Conservation (phyloP, 2,888 invertebrate genomes). For the Pandemis cinnamomeana region DNA sequence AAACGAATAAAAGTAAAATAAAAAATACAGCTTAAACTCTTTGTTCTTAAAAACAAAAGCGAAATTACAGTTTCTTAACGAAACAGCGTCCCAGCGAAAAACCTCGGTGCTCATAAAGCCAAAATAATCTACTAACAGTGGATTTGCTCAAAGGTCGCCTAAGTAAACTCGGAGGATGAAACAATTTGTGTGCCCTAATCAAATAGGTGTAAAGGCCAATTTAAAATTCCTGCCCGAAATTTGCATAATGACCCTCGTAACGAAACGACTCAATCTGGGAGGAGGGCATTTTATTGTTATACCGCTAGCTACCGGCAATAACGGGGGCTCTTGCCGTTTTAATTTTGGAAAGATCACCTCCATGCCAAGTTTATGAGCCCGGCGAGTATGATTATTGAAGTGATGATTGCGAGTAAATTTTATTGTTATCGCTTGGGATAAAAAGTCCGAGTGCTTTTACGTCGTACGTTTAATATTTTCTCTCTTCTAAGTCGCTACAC, state of each 20-base stretch:
- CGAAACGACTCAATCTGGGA: conserved; percentile 69
- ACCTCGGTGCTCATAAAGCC: conserved; percentile 31
- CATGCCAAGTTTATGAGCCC: conserved; percentile 34
- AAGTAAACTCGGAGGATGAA: conserved; percentile 66
- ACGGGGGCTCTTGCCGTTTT: conserved; percentile 36
- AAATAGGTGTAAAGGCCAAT: conserved; percentile 73
- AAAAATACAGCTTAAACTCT: background rate
- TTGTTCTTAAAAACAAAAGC: conserved; percentile 1
- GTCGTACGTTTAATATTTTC: background rate
- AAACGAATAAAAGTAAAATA: background rate
- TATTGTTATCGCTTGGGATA: conserved; percentile 37
- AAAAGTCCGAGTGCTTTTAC: conserved; percentile 1
- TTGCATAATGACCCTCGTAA: conserved; percentile 67
- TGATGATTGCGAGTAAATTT: conserved; percentile 39
- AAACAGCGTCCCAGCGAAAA: conserved; percentile 28
- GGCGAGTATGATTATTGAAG: conserved; percentile 36
- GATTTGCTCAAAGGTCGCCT: conserved; percentile 49
- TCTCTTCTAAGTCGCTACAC: too few species aligned
- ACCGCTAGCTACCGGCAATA: conserved; percentile 47
- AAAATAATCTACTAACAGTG: conserved; percentile 54
- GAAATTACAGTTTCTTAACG: conserved; percentile 19
- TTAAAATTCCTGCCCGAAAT: conserved; percentile 67
- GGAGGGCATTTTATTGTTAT: conserved; percentile 50
- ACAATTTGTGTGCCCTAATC: conserved; percentile 75
- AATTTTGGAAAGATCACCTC: conserved; percentile 40